phyloP scores from a whole-genome alignment of 2,888 invertebrate species.

The Flexamia atlantica region DNA sequence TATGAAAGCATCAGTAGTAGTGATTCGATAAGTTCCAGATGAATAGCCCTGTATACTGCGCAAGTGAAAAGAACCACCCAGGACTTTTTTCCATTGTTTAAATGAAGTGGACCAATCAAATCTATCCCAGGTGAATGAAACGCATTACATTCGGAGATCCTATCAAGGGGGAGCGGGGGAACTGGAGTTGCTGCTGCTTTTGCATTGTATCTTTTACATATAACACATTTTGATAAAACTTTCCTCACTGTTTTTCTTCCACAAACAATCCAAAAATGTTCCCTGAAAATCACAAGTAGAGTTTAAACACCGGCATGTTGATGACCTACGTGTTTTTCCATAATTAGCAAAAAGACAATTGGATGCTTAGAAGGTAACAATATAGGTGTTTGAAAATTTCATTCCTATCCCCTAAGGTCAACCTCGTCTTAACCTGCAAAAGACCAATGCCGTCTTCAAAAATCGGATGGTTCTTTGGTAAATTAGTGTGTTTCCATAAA shows the following conservation, averaged over 20 bases:
- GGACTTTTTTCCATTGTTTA: conserved; percentile 67
- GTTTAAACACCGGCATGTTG: conserved; percentile 27
- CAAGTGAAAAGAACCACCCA: conserved; percentile 73
- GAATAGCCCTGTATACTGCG: conserved; percentile 73
- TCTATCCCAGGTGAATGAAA: conserved; percentile 68
- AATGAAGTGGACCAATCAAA: conserved; percentile 72
- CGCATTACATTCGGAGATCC: conserved; percentile 70
- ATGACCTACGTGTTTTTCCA: background rate
- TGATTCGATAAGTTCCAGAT: conserved; percentile 72
- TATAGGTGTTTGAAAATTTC: background rate
- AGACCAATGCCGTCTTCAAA: background rate
- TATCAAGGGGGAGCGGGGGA: conserved; percentile 65
- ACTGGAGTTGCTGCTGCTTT: conserved; percentile 60
- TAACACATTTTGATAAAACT: conserved; percentile 53
- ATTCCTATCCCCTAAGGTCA: background rate
- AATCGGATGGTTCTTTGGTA: background rate
- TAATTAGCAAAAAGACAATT: background rate
- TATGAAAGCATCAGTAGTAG: conserved; percentile 71
- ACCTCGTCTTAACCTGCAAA: conserved; percentile 10
- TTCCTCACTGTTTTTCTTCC: conserved; percentile 34
- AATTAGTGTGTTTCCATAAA: background rate
- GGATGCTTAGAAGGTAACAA: background rate
- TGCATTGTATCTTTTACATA: conserved; percentile 66
- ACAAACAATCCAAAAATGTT: conserved; percentile 35
- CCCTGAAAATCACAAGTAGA: conserved; percentile 28